Conservation (phyloP, 2,888 invertebrate species). For the Dasypogon diadema region DNA sequence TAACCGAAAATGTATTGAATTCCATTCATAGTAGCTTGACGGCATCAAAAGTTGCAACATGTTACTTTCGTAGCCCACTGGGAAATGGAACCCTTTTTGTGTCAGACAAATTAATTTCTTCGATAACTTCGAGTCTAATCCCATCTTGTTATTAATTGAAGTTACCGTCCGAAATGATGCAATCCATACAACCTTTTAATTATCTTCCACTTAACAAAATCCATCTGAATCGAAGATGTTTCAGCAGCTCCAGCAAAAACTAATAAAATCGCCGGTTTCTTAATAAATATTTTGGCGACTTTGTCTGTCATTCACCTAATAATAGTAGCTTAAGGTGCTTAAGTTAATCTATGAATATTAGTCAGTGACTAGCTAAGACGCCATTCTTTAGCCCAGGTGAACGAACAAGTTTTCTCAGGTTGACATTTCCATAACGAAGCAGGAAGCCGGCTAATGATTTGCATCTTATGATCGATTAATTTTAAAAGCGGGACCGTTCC, state of each 20-base stretch:
- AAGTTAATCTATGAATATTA: constrained; percentile 1
- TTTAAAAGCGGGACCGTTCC: constrained; percentile 4
- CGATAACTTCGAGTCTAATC: too few species aligned
- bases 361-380: constrained; percentile 5
- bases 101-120: too few species aligned
- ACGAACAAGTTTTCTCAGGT: constrained; percentile 33
- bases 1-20: too few species aligned
- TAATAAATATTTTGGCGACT: neutral
- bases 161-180: too few species aligned
- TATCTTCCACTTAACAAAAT: constrained; percentile 11
- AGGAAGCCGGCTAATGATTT: constrained; percentile 38
- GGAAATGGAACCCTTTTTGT: too few species aligned
- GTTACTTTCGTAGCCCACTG: too few species aligned
- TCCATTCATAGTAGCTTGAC: too few species aligned
- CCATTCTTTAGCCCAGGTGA: constrained; percentile 35
- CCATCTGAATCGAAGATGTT: too few species aligned
- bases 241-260: neutral
- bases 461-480: constrained; percentile 46
- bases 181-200: too few species aligned
- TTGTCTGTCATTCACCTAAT: constrained; percentile 35
- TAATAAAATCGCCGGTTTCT: neutral
- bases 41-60: too few species aligned
- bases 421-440: constrained; percentile 46
- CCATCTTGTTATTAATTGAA: neutral
- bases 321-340: too few species aligned